Base-by-base conservation (phyloP, 2,888 invertebrate genomes). In the Zeuzera pyrina region DNA sequence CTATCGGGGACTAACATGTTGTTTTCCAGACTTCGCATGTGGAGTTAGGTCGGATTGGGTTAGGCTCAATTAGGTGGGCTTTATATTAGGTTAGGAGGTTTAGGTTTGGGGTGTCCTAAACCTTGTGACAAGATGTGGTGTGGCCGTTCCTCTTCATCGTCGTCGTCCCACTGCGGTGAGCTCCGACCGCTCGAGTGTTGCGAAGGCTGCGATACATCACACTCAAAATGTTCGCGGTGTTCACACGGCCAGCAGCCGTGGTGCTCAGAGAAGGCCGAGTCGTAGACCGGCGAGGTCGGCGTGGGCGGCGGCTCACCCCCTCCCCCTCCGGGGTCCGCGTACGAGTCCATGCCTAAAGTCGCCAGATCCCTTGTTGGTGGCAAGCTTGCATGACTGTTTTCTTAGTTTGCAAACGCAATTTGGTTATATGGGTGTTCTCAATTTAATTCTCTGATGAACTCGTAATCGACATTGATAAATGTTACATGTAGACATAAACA, bases 241-340 rank as follows among this genome's bases (percentile, higher is more conserved):
- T 81, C 81, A 58, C 81, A 77, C 35, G 81, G 79, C 76, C 79
- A 78, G 50, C 79, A 78, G 38, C 77, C 77, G 52, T 72, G 72
- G 51, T 83, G 84, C 43, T 84, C 84, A 39, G 81, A 81, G 65
- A 62, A 84, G 40, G 78, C 85, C 34, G 77, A 83, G 67, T 78
- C 85, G 66, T 68, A 83, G 47, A 74, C 78, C 31, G 77, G 84
- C 37, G 78, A 84, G 43, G 72, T 76, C 52, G 78, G 84, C 42
- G 81, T 74, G 32, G 76, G 76, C 14, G 81, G 78, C 29, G 76
- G 77, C 60, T 70, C 70, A 3, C 29, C 35, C 32, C 78, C 81
- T 56, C 79, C 81, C n/a, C n/a, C n/a, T 7, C 81, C 83, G 13
- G 79, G 79, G 45, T 81, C 83, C 46, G 70, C 73, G 51, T 70